Evolutionary conservation across 2,113 vertebrate species (phyloP).

Genomic region (Pelobates fuscus): DNA sequence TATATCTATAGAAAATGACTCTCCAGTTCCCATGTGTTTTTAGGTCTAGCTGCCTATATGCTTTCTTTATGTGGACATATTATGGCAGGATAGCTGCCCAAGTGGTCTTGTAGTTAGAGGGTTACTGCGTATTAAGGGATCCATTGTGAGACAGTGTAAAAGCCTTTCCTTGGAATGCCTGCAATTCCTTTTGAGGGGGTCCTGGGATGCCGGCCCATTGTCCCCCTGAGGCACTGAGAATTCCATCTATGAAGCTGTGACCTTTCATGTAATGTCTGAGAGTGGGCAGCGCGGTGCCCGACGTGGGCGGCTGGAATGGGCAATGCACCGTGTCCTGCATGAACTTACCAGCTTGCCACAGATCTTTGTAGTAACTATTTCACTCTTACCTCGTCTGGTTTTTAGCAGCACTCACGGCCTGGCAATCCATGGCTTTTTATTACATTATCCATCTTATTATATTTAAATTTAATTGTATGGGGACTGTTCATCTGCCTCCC

Average conservation of each 20-base stretch:
- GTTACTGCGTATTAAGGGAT: constrained; percentile 27
- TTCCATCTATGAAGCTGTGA: constrained; percentile 45
- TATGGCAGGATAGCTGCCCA: not conserved
- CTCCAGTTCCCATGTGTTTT: too few relatives aligned
- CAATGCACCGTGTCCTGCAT: not conserved
- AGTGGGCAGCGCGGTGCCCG: constrained; percentile 38
- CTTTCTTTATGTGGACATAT: too few relatives aligned
- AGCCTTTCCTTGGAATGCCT: constrained; percentile 44
- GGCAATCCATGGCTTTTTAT: too few relatives aligned
- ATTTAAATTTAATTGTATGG: too few relatives aligned
- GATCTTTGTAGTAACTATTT: too few relatives aligned
- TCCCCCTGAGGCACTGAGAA: constrained; percentile 31
- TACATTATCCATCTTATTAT: too few relatives aligned
- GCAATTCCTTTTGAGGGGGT: constrained; percentile 46
- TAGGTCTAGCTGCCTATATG: too few relatives aligned
- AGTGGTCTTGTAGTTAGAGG: not conserved
- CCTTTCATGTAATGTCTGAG: constrained; percentile 36
- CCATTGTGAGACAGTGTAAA: constrained; percentile 27
- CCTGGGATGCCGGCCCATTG: constrained; percentile 33
- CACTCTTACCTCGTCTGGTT: too few relatives aligned
- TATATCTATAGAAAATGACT: too few relatives aligned
- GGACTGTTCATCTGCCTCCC: too few relatives aligned
- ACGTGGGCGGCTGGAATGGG: constrained; percentile 45
- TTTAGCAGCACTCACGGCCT: too few relatives aligned
- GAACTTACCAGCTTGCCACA: not conserved